These are phyloP conservation scores for Marisa cornuarietis DNA, from an alignment of 1,140 invertebrate genomes.

Conservation along the genomic window DNA sequence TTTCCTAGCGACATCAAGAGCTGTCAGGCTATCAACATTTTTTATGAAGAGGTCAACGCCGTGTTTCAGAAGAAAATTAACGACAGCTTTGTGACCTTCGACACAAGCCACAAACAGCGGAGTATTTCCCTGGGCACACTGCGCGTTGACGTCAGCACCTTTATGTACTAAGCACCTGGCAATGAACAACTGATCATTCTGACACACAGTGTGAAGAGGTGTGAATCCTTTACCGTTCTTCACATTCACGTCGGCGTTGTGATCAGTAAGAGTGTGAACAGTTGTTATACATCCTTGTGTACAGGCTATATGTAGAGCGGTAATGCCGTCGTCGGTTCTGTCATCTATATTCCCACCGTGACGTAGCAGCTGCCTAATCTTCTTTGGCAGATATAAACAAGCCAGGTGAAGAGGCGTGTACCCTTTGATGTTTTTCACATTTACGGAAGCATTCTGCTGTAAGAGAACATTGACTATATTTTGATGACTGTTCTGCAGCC, in stretches of 20 bases:
- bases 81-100: constrained; percentile 80
- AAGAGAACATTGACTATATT: constrained; percentile 68
- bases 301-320: constrained; percentile 87
- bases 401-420: constrained; percentile 90
- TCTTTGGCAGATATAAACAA: constrained; percentile 90
- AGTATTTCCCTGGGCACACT: constrained; percentile 68
- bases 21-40: constrained; percentile 72
- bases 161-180: constrained; percentile 32
- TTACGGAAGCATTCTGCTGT: constrained; percentile 68
- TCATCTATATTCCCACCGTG: constrained; percentile 84
- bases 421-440: constrained; percentile 62
- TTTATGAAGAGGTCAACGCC: constrained; percentile 85
- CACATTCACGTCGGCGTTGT: constrained; percentile 66
- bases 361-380: constrained; percentile 80
- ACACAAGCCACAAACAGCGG: constrained; percentile 46
- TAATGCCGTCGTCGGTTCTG: constrained; percentile 84
- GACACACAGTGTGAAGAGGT: constrained; percentile 34
- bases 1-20: constrained; percentile 30
- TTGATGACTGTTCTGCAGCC: constrained; percentile 48
- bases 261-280: constrained; percentile 74
- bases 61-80: constrained; percentile 64
- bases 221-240: constrained; percentile 56
- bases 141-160: constrained; percentile 75
- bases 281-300: constrained; percentile 89
- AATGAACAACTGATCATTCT: constrained; percentile 38